Percentiles rank a stretch among this genome's conserved stretches.
These are phyloP conservation scores for Brachystomella parvula DNA, from an alignment of 1,140 invertebrate species.

Conservation along the genomic window DNA sequence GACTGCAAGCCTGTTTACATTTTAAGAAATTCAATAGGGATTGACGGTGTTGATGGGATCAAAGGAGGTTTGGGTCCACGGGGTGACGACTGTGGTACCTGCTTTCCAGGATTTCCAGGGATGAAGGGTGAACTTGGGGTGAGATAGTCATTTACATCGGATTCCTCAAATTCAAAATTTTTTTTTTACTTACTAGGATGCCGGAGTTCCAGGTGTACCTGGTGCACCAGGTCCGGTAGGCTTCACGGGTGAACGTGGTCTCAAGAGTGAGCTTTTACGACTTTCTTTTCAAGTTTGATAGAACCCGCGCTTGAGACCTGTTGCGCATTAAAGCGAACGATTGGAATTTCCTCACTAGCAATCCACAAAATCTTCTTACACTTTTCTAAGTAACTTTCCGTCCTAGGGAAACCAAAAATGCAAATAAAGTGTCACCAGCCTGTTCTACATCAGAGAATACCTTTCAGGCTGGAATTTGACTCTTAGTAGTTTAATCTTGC, in stretches of 20 bases:
- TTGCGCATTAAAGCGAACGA: too few species aligned
- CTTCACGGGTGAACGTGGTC: conserved; percentile 24
- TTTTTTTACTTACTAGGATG: conserved; percentile 5
- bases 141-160: neutral
- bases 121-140: conserved; percentile 21
- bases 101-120: conserved; percentile 33
- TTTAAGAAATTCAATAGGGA: too few species aligned
- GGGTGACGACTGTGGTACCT: conserved; percentile 26
- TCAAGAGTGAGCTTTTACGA: conserved; percentile 11
- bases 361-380: too few species aligned
- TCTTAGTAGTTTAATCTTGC: neutral
- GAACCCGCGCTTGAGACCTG: too few species aligned
- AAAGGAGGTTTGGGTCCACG: conserved; percentile 7
- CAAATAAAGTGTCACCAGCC: too few species aligned
- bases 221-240: conserved; percentile 18
- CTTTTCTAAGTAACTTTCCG: too few species aligned
- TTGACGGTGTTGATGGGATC: conserved; percentile 14
- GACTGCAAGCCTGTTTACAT: too few species aligned
- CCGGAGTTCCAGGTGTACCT: conserved; percentile 11
- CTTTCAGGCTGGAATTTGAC: neutral
- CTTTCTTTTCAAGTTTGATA: neutral
- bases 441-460: too few species aligned
- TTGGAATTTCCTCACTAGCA: too few species aligned
- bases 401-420: too few species aligned
- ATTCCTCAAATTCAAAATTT: neutral